These are phyloP conservation scores for Pantala flavescens DNA, from an alignment of 1,140 invertebrate genomes.

Conservation along the genomic window DNA sequence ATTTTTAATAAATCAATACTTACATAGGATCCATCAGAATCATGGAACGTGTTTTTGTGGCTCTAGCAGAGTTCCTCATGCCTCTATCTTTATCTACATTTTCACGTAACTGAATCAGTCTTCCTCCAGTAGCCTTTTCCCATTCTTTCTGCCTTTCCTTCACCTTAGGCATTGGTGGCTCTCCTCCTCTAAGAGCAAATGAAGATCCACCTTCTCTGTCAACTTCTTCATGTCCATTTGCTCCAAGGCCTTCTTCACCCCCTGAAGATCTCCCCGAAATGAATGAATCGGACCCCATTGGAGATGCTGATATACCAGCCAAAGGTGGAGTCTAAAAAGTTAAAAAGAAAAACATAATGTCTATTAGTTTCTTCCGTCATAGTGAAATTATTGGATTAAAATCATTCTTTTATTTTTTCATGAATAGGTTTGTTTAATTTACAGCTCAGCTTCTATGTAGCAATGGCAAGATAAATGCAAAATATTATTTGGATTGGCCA, in stretches of 20 bases:
- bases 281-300: neutral
- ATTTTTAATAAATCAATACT: neutral
- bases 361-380: too few species aligned
- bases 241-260: neutral
- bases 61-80: slow-evolving; percentile 12
- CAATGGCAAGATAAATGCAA: too few species aligned
- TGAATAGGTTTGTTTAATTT: too few species aligned
- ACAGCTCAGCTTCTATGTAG: too few species aligned
- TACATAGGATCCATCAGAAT: slow-evolving; percentile 24
- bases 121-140: neutral
- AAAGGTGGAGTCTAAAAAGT: neutral
- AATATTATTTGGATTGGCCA: too few species aligned
- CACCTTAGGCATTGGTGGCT: neutral
- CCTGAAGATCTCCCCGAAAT: neutral
- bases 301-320: neutral
- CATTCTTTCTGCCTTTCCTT: neutral
- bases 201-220: neutral
- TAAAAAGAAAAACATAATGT: too few species aligned
- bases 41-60: slow-evolving; percentile 27
- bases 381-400: too few species aligned
- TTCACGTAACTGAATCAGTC: neutral
- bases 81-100: slow-evolving; percentile 2
- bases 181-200: neutral
- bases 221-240: neutral
- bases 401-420: too few species aligned